phyloP scores from a whole-genome alignment of 2,888 invertebrate species.

The Drosophila borborema region DNA sequence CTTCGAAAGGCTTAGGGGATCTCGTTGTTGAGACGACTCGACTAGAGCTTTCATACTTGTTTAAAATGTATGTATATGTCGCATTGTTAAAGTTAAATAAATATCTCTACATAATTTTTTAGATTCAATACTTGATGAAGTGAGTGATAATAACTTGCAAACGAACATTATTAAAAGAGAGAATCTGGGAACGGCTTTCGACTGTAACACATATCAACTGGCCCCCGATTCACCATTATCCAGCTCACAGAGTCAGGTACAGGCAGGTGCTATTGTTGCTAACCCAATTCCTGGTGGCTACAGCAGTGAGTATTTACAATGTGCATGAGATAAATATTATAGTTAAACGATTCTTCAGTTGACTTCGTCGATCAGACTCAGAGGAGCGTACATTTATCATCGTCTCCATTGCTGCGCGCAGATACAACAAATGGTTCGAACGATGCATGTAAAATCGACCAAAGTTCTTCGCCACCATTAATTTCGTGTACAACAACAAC shows the following conservation, averaged over 20 bases:
- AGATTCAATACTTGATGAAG: constrained; percentile 98
- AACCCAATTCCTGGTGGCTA: constrained; percentile 89
- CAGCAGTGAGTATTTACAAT: constrained; percentile 88
- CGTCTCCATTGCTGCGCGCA: constrained; percentile 81
- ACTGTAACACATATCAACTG: constrained; percentile 91
- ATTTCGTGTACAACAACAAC: constrained; percentile 36
- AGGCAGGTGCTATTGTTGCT: constrained; percentile 42
- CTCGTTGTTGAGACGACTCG: no score
- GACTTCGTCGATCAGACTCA: constrained; percentile 84
- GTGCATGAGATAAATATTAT: background rate
- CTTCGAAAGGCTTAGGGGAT: no score
- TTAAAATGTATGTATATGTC: no score
- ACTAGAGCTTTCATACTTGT: no score
- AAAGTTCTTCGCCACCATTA: constrained; percentile 79
- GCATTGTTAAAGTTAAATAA: no score
- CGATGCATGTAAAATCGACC: constrained; percentile 79
- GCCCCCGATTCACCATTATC: constrained; percentile 86
- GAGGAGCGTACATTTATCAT: constrained; percentile 82
- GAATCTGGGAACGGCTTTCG: constrained; percentile 89
- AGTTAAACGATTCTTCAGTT: constrained; percentile 63
- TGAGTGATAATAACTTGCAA: constrained; percentile 88
- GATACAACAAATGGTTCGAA: constrained; percentile 60
- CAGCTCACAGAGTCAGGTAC: constrained; percentile 38
- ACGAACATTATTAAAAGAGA: constrained; percentile 91
- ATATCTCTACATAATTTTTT: constrained; percentile 65